These are phyloP conservation scores for Ceratina calcarata DNA, from an alignment of 1,140 invertebrate genomes.

Conservation along the genomic window DNA sequence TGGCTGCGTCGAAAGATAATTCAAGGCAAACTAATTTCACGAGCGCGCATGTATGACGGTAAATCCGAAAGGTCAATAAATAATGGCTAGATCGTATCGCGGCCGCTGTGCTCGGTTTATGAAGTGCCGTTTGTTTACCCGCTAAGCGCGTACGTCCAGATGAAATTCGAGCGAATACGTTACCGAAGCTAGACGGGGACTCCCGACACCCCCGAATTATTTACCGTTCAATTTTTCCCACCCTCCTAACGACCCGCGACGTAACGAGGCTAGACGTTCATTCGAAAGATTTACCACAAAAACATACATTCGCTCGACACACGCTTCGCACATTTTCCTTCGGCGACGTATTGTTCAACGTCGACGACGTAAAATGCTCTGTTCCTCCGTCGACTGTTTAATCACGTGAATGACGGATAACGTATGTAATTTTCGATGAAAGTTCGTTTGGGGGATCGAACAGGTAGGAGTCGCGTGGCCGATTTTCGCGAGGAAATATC, in stretches of 20 bases:
- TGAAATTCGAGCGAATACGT: conserved; percentile 59
- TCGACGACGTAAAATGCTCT: neutral
- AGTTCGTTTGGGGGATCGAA: neutral
- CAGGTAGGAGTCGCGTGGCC: neutral
- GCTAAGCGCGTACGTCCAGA: conserved; percentile 50
- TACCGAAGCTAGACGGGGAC: conserved; percentile 24
- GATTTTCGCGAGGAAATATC: conserved; percentile 43
- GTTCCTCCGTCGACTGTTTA: neutral
- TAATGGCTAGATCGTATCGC: conserved; percentile 61
- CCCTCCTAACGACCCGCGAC: neutral
- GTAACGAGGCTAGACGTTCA: neutral
- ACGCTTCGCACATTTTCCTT: neutral
- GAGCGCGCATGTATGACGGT: conserved; percentile 51
- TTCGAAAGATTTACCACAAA: conserved; percentile 35
- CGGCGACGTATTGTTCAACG: neutral
- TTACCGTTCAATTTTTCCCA: conserved; percentile 56
- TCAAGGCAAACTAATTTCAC: conserved; percentile 64
- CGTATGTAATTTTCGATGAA: too few species aligned
- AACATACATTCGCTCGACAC: neutral
- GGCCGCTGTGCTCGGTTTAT: conserved; percentile 53
- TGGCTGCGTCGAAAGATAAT: conserved; percentile 61
- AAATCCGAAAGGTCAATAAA: conserved; percentile 65
- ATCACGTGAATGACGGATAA: too few species aligned
- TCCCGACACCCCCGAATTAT: conserved; percentile 47
- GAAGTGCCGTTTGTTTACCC: conserved; percentile 65